A percentile compares a stretch with the other conserved stretches of the same genome.
Evolutionary conservation across 1,140 invertebrate genomes (phyloP).

Genomic region (Drosophila mayri): DNA sequence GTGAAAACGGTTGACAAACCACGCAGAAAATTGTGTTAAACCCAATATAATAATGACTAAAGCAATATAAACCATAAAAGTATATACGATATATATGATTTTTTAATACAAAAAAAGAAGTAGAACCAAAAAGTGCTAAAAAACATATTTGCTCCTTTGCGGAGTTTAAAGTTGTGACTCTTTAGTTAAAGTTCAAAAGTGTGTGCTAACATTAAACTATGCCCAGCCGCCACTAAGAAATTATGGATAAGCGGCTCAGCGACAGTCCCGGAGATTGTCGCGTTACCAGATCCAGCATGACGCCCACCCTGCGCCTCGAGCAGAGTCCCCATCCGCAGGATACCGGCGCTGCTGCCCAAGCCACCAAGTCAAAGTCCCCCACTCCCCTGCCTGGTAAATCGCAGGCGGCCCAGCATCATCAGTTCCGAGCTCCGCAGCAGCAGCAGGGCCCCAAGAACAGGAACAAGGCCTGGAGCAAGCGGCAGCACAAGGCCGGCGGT

Average conservation of each 20-base stretch:
- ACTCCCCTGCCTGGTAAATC: constrained; percentile 55
- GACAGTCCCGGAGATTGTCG: constrained; percentile 81
- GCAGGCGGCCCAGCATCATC: constrained; percentile 63
- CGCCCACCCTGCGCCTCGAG: constrained; percentile 59
- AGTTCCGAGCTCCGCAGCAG: constrained; percentile 80
- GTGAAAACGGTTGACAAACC: constrained; percentile 31
- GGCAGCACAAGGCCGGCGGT: constrained; percentile 68
- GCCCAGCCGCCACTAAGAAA: constrained; percentile 13
- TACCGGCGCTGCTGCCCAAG: constrained; percentile 17
- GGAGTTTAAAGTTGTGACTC: background rate
- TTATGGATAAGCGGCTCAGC: constrained; percentile 64
- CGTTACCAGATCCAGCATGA: constrained; percentile 72
- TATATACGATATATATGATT: too few relatives aligned
- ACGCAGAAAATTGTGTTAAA: background rate
- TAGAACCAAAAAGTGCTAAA: background rate
- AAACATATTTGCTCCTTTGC: background rate
- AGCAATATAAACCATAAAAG: constrained; percentile 1
- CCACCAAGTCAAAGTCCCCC: constrained; percentile 52
- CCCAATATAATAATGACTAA: background rate
- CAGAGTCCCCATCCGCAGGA: constrained; percentile 54
- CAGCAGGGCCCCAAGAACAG: constrained; percentile 63
- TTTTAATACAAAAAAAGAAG: too few relatives aligned
- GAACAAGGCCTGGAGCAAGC: constrained; percentile 78
- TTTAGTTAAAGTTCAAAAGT: background rate
- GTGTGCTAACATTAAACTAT: constrained; percentile 15